These are phyloP conservation scores for Jacana jacana DNA, from an alignment of 2,113 vertebrate species.

Conservation along the genomic window DNA sequence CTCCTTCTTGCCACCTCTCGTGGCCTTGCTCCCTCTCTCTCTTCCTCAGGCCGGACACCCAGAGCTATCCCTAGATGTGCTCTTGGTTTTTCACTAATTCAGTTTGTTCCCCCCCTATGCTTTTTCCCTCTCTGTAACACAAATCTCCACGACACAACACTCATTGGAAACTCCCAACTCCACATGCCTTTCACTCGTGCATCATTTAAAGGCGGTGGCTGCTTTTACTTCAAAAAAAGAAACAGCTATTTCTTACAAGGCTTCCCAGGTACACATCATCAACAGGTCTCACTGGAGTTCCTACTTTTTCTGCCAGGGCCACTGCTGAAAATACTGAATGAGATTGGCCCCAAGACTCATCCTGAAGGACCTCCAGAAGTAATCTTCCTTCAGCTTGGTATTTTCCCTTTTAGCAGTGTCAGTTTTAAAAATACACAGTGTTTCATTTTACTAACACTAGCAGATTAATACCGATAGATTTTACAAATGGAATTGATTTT, in stretches of 20 bases:
- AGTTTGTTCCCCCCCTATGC: accelerated
- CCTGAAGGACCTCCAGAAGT: background rate
- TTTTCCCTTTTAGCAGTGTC: background rate
- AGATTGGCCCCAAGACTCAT: background rate
- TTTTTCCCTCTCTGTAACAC: background rate
- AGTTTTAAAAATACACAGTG: background rate
- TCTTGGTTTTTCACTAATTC: background rate
- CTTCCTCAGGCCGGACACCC: background rate
- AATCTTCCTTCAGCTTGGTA: background rate
- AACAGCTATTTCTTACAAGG: background rate
- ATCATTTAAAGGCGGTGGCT: background rate
- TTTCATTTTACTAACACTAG: background rate
- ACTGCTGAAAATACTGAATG: background rate
- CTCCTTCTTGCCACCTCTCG: background rate
- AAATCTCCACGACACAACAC: background rate
- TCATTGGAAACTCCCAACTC: background rate
- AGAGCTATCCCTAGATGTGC: background rate
- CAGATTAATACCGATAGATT: background rate
- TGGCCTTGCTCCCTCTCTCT: background rate
- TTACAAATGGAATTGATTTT: background rate
- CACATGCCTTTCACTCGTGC: background rate
- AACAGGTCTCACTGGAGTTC: background rate
- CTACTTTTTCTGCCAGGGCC: background rate
- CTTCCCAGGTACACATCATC: background rate
- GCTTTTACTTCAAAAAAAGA: background rate